Evolutionary conservation across 2,888 invertebrate species (phyloP).

Genomic region (Chirona hameri): DNA sequence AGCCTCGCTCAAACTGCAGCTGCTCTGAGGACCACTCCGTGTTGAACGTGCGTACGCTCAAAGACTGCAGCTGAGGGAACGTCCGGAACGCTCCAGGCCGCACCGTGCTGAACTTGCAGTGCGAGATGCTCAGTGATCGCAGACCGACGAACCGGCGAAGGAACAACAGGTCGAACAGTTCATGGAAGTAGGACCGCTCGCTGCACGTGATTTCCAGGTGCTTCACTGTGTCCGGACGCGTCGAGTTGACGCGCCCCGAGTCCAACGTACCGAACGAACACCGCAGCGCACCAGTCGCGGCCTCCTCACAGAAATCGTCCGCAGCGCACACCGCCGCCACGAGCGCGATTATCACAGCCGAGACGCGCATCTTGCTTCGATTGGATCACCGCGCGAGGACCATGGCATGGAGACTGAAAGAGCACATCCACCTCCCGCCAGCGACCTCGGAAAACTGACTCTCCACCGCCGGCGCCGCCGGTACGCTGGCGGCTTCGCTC

Average conservation of each 20-base stretch:
- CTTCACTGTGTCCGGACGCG: not conserved
- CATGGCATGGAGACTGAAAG: not conserved
- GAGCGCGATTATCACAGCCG: not conserved
- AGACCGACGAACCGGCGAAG: not conserved
- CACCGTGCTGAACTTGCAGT: not conserved
- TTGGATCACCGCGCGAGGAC: not conserved
- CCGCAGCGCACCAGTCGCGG: not conserved
- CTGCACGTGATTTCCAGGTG: not conserved
- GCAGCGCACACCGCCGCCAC: not conserved
- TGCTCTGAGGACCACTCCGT: slow-evolving; percentile 8
- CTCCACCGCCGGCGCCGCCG: not conserved
- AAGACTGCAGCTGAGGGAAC: not conserved
- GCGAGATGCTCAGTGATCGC: not conserved
- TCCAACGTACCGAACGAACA: not conserved
- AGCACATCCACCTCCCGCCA: not conserved
- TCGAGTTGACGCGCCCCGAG: not conserved
- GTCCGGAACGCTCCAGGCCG: not conserved
- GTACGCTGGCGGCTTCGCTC: not conserved
- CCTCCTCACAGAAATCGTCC: not conserved
- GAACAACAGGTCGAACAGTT: not conserved
- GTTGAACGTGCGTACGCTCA: slow-evolving; percentile 1
- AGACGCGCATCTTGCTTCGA: not conserved
- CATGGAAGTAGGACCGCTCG: not conserved
- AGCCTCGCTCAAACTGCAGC: not conserved
- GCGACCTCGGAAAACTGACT: not conserved